These are phyloP conservation scores for Ochropleura plecta DNA, from an alignment of 2,888 invertebrate species.

Conservation along the genomic window DNA sequence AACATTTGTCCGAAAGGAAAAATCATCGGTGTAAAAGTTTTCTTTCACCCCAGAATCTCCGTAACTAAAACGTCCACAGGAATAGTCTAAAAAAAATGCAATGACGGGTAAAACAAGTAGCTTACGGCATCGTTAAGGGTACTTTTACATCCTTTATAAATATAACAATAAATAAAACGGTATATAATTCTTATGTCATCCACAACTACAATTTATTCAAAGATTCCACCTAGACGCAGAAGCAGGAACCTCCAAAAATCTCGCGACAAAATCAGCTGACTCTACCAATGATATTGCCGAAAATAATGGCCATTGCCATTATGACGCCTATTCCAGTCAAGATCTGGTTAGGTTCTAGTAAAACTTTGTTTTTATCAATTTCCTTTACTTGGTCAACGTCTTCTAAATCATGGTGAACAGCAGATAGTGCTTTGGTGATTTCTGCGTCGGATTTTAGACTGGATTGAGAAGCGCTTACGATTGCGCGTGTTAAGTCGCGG, in stretches of 20 bases:
- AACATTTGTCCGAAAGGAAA: too few species aligned
- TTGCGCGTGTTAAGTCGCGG: conserved; percentile 80
- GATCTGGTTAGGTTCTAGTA: conserved; percentile 80
- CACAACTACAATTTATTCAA: conserved; percentile 22
- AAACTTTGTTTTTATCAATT: conserved; percentile 65
- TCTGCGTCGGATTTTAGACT: conserved; percentile 85
- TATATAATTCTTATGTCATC: neutral
- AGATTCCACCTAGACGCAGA: conserved; percentile 11
- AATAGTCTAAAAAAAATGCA: too few species aligned
- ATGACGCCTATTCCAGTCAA: conserved; percentile 81
- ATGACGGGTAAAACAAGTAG: too few species aligned
- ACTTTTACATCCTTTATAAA: neutral
- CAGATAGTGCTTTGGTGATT: conserved; percentile 81
- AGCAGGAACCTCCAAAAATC: conserved; percentile 52
- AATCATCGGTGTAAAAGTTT: too few species aligned
- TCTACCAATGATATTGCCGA: conserved; percentile 83
- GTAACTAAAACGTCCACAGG: too few species aligned
- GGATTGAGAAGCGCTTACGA: conserved; percentile 79
- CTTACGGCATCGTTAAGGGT: neutral
- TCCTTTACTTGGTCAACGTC: conserved; percentile 77
- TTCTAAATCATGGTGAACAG: conserved; percentile 84
- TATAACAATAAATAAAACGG: conserved; percentile 29
- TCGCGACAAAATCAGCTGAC: conserved; percentile 78
- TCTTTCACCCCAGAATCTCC: too few species aligned
- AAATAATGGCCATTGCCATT: conserved; percentile 79